Percentiles rank a stretch among this genome's conserved stretches.
Conservation (phyloP, 2,888 invertebrate genomes). For the Perizoma affinitatum region DNA sequence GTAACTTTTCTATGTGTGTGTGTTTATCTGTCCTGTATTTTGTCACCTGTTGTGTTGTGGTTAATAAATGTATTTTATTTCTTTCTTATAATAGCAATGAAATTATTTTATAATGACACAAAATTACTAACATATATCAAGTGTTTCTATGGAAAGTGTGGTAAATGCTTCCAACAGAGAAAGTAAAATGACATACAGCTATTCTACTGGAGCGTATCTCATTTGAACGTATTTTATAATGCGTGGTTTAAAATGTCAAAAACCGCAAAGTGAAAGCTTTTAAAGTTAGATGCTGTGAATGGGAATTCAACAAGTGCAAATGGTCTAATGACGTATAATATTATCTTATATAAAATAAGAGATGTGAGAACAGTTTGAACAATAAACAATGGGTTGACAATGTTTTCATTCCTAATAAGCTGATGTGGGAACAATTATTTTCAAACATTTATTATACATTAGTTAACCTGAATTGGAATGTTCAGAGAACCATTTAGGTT, state of each 20-base stretch:
- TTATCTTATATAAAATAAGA: slow-evolving; percentile 26
- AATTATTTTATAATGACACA: slow-evolving; percentile 17
- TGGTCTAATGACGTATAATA: slow-evolving; percentile 30
- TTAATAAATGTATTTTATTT: too few species aligned
- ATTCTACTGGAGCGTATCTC: slow-evolving; percentile 61
- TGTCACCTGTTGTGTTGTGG: too few species aligned
- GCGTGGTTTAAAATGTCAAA: slow-evolving; percentile 61
- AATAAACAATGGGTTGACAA: slow-evolving; percentile 14
- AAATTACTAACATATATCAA: slow-evolving; percentile 27
- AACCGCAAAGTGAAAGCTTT: slow-evolving; percentile 66
- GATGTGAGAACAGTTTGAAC: slow-evolving; percentile 27
- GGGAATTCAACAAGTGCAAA: slow-evolving; percentile 45
- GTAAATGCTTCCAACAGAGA: slow-evolving; percentile 39
- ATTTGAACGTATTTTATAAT: slow-evolving; percentile 59
- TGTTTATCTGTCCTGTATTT: too few species aligned
- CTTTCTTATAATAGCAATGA: too few species aligned
- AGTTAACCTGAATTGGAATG: too few species aligned
- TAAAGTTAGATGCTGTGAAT: slow-evolving; percentile 39
- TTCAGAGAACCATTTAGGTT: too few species aligned
- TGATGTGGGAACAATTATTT: slow-evolving; percentile 5
- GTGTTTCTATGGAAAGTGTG: slow-evolving; percentile 42
- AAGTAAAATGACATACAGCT: slow-evolving; percentile 45
- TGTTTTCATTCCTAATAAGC: slow-evolving; percentile 7
- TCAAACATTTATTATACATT: too few species aligned
- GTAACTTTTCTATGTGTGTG: too few species aligned